Base-by-base conservation (phyloP, 2,888 invertebrate species). In the Stomorhina lunata region DNA sequence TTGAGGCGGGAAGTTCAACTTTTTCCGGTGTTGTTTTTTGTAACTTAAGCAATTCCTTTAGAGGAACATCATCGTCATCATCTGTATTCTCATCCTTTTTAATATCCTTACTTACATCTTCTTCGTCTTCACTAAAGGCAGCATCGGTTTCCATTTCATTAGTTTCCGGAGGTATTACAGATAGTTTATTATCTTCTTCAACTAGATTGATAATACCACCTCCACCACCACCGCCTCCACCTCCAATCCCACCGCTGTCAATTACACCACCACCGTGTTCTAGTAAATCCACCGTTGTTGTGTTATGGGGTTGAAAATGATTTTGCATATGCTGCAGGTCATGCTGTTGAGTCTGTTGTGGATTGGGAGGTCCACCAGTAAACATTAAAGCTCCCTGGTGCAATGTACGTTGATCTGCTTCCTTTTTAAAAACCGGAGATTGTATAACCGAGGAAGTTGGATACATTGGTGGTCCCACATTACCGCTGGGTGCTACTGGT, bases 1-100 rank as follows among this genome's bases (percentile, higher is more conserved):
- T 91, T 34, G 89, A 85, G 73, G 87, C 88, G 32, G 91, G 90
- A 53, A 91, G 85, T 84, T 91, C 92, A 6, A 91, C 87, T 87
- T 91, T 91, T 81, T 91, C 91, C 20, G 85, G 76, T 12, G 79
- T 82, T 17, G 85, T 83, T 27, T 91, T 91, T 86, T 92, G 92
- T 79, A 92, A 91, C 86, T 91, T 91, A 84, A 91, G 88, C 6
- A 92, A 89, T 29, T 96, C 95, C 92, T 96, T 95, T 27, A 96
- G 89, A 7, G 96, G 96, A 85, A 96, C 93, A 89, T 96, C 96
- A 86, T 96, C 96, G 75, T 91, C 91, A 72, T 91, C 91, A 79
- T 91, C 91, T 0, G 92, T 91, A 68, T 91, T 88, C 71, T 91
- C 91, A 12, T 91, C 91, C 27, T 85, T 89, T 84, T 90, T 91